These are phyloP conservation scores for Salvelinus fontinalis DNA, from an alignment of 2,113 vertebrate genomes.

Conservation along the genomic window DNA sequence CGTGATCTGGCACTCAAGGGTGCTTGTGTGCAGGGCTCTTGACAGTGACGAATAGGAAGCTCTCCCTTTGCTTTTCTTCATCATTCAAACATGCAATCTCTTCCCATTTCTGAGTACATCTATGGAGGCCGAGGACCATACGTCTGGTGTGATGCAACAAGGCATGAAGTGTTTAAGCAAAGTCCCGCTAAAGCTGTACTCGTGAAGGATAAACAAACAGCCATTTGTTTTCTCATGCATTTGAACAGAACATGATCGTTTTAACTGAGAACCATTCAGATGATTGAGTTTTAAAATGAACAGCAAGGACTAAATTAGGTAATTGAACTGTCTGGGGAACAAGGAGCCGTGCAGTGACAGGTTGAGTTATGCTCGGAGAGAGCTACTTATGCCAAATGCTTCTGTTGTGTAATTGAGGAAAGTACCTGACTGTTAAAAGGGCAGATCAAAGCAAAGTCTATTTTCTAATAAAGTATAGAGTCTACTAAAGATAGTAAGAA, in stretches of 20 bases:
- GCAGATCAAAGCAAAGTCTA: background rate
- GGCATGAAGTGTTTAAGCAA: slow-evolving; percentile 1
- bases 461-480: background rate
- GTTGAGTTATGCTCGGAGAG: background rate
- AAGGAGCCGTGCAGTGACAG: background rate
- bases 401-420: background rate
- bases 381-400: background rate
- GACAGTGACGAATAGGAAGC: slow-evolving; percentile 27
- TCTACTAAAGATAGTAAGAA: slow-evolving; percentile 36
- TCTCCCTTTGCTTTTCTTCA: slow-evolving; percentile 9
- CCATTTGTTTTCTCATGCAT: too few relatives aligned
- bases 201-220: background rate
- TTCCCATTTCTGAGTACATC: slow-evolving; percentile 10
- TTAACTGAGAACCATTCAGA: too few relatives aligned
- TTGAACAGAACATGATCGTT: background rate
- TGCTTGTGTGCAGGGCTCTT: slow-evolving; percentile 28
- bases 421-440: slow-evolving; percentile 19
- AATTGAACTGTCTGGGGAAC: background rate
- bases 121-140: background rate
- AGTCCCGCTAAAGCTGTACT: background rate
- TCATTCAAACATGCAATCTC: background rate
- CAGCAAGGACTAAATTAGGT: too few relatives aligned
- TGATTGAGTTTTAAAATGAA: too few relatives aligned
- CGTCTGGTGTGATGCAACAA: slow-evolving; percentile 12
- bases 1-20: slow-evolving; percentile 25